Evolutionary conservation across 2,797 vertebrate genomes (phyloP).

Genomic region (Nannoperca obscura): DNA sequence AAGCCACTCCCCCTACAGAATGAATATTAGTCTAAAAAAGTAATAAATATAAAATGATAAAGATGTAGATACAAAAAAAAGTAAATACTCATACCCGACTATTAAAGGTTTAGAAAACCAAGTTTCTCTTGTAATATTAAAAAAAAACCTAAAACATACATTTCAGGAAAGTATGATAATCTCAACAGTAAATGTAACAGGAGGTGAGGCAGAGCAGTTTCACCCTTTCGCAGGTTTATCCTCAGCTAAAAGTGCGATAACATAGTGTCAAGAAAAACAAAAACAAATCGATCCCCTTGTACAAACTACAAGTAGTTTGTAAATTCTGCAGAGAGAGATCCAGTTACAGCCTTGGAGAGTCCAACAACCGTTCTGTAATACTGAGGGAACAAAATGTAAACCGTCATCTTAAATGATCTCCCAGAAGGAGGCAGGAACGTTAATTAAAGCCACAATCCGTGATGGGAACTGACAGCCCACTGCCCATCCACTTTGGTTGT

Average conservation of each 20-base stretch:
- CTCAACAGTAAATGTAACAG: constrained; percentile 47
- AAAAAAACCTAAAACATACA: constrained; percentile 53
- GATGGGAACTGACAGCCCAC: constrained; percentile 36
- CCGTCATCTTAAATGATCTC: constrained; percentile 22
- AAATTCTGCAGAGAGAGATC: constrained; percentile 59
- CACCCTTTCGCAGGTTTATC: constrained; percentile 27
- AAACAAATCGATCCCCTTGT: constrained; percentile 26
- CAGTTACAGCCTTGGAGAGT: constrained; percentile 34
- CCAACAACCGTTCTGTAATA: constrained; percentile 53
- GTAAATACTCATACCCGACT: constrained; percentile 57
- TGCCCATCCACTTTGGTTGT: constrained; percentile 51
- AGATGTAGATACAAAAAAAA: constrained; percentile 48
- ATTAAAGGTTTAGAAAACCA: constrained; percentile 52
- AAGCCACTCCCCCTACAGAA: constrained; percentile 52
- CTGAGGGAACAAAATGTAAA: constrained; percentile 65
- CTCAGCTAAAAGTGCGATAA: constrained; percentile 74
- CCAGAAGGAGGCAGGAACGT: constrained; percentile 39
- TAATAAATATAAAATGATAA: constrained; percentile 78
- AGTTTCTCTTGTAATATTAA: constrained; percentile 48
- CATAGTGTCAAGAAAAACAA: constrained; percentile 14
- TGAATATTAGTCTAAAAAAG: constrained; percentile 61
- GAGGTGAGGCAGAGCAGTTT: constrained; percentile 25
- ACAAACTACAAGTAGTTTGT: constrained; percentile 38
- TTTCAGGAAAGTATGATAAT: constrained; percentile 58
- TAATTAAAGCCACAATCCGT: constrained; percentile 68